Conservation (phyloP, 2,888 invertebrate species). For the Lasioglossum vierecki region DNA sequence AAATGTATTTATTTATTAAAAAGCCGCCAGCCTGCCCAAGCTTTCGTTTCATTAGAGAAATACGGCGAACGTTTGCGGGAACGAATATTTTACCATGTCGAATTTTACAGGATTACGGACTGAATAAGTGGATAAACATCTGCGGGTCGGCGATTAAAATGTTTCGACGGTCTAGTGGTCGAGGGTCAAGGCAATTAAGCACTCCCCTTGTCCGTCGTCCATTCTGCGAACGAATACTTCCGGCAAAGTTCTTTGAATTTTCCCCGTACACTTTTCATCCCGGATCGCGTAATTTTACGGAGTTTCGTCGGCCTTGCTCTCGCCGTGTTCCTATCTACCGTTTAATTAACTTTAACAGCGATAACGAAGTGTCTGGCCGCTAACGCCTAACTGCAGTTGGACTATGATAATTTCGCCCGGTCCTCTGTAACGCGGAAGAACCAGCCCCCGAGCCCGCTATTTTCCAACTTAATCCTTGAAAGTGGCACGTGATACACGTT, state of each 20-base stretch:
- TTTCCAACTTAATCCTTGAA: slow-evolving; percentile 39
- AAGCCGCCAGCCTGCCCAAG: background rate
- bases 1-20: background rate
- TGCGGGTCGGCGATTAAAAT: background rate
- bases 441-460: slow-evolving; percentile 24
- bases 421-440: slow-evolving; percentile 6
- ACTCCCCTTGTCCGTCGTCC: background rate
- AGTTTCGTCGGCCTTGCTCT: slow-evolving; percentile 10
- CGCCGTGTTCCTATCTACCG: slow-evolving; percentile 1
- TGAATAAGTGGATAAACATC: background rate
- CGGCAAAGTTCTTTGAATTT: slow-evolving; percentile 3
- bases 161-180: background rate
- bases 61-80: no score
- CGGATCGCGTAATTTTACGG: background rate
- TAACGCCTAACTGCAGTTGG: slow-evolving; percentile 29
- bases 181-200: background rate
- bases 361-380: slow-evolving; percentile 46
- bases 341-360: slow-evolving; percentile 49
- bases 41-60: background rate
- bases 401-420: slow-evolving; percentile 42
- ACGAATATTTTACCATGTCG: background rate
- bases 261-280: background rate
- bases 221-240: background rate
- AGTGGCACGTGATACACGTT: slow-evolving; percentile 10
- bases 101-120: background rate